phyloP scores from a whole-genome alignment of 2,797 vertebrate species.

The Paedocypris micromegethes region DNA sequence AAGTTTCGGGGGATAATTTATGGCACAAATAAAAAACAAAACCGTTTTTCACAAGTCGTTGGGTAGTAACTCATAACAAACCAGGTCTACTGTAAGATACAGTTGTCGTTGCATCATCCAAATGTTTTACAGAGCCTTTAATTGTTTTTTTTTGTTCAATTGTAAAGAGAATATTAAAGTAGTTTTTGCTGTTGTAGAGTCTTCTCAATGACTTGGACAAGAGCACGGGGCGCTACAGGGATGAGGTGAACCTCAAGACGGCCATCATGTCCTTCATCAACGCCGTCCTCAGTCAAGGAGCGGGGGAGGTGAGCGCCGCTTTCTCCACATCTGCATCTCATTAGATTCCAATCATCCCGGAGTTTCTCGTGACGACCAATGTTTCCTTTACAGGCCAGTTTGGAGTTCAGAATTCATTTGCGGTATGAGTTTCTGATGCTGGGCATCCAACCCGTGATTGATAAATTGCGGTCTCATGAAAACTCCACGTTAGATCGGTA shows the following conservation, averaged over 20 bases:
- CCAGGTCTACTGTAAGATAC: no score
- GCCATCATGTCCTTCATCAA: slow-evolving; percentile 99
- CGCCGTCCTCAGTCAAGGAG: slow-evolving; percentile 90
- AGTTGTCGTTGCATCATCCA: no score
- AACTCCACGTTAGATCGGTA: slow-evolving; percentile 93
- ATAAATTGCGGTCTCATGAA: slow-evolving; percentile 91
- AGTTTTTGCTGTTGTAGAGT: slow-evolving; percentile 61
- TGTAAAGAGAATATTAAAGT: neutral
- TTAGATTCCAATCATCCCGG: slow-evolving; percentile 29
- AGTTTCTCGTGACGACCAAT: slow-evolving; percentile 28
- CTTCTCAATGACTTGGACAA: slow-evolving; percentile 88
- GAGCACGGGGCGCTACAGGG: slow-evolving; percentile 86
- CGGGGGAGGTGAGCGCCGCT: slow-evolving; percentile 80
- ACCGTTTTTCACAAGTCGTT: no score
- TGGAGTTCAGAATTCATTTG: slow-evolving; percentile 95
- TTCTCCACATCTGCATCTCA: no score
- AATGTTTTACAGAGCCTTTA: no score
- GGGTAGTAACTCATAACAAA: no score
- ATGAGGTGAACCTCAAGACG: slow-evolving; percentile 95
- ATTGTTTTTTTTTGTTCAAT: no score
- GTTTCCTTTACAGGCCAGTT: slow-evolving; percentile 74
- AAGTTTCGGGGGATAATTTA: no score
- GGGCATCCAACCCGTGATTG: slow-evolving; percentile 52
- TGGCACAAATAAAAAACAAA: no score
- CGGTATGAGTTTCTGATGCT: slow-evolving; percentile 97